Evolutionary conservation across 2,888 invertebrate genomes (phyloP).

Genomic region (Acanthosepion pharaonis): DNA sequence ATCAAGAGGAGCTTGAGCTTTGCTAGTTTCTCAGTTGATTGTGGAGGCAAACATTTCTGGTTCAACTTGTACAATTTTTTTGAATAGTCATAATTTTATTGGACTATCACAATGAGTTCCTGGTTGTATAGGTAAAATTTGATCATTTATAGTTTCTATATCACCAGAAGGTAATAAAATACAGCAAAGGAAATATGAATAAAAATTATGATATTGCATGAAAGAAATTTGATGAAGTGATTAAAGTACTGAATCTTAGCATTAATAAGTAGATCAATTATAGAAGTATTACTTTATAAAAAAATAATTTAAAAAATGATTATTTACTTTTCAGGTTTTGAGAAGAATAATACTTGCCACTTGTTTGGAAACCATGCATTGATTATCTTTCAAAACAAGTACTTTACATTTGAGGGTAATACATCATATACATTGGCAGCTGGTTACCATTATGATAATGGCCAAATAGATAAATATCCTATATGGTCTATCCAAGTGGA

Average conservation of each 20-base stretch:
- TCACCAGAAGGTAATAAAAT: too few relatives aligned
- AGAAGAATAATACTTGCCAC: constrained; percentile 18
- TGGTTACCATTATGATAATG: not conserved
- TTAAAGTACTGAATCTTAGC: not conserved
- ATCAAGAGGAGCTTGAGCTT: too few relatives aligned
- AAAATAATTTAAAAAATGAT: not conserved
- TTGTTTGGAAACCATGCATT: not conserved
- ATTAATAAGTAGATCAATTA: too few relatives aligned
- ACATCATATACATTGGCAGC: not conserved
- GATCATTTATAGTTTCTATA: too few relatives aligned
- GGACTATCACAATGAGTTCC: too few relatives aligned
- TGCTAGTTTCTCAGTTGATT: too few relatives aligned
- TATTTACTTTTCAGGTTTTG: not conserved
- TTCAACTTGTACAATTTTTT: too few relatives aligned
- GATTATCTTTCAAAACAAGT: not conserved
- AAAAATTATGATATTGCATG: not conserved
- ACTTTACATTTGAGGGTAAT: not conserved
- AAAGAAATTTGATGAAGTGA: not conserved
- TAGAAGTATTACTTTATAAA: too few relatives aligned
- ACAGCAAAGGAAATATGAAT: too few relatives aligned
- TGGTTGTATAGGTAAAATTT: too few relatives aligned
- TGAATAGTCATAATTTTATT: too few relatives aligned
- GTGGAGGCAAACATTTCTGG: too few relatives aligned
- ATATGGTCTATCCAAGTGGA: not conserved
- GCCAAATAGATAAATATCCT: not conserved